phyloP scores from a whole-genome alignment of 2,113 vertebrate species.

The Sapayoa aenigma region DNA sequence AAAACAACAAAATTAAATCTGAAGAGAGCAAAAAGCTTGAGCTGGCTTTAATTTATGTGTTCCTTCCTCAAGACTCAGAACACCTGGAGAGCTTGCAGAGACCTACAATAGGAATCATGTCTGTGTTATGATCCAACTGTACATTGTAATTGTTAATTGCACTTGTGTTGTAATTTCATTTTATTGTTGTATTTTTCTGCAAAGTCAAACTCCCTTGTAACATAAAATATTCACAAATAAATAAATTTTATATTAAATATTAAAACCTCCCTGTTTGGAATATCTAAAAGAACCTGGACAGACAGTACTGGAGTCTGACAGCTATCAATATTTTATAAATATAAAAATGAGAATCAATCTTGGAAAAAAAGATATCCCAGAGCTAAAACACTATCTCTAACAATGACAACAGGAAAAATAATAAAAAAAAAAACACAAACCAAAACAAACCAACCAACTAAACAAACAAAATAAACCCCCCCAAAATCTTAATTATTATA shows the following conservation, averaged over 20 bases:
- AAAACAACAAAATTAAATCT: not conserved
- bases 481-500: too few relatives aligned
- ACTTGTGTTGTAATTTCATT: not conserved
- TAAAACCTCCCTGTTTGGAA: not conserved
- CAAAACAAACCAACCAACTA: not conserved
- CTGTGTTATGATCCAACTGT: not conserved
- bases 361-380: not conserved
- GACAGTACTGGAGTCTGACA: not conserved
- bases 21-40: not conserved
- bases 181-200: not conserved
- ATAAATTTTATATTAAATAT: not conserved
- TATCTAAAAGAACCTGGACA: not conserved
- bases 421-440: not conserved
- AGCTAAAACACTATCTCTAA: not conserved
- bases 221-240: not conserved
- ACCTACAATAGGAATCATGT: not conserved
- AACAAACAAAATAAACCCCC: not conserved
- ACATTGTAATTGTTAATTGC: not conserved
- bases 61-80: not conserved
- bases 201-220: not conserved
- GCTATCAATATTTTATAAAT: not conserved
- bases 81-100: not conserved
- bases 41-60: not conserved
- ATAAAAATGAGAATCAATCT: not conserved
- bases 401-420: not conserved